Evolutionary conservation across 2,113 vertebrate genomes (phyloP).

Genomic region (Onychostoma macrolepis): DNA sequence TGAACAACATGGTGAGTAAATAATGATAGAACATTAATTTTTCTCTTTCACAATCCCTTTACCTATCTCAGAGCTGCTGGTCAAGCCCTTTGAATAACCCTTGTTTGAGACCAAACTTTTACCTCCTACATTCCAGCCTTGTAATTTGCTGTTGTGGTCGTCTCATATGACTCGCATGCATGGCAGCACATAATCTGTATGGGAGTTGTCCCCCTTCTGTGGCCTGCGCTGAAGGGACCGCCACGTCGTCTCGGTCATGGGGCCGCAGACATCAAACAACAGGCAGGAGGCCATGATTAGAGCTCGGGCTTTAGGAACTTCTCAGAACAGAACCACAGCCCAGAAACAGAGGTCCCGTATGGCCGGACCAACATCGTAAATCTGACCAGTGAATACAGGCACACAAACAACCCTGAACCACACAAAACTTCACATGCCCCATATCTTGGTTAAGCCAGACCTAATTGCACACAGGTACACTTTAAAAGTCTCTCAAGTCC

Average conservation of each 20-base stretch:
- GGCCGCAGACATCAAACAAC: conserved; percentile 62
- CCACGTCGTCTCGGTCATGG: conserved; percentile 59
- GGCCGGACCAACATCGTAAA: conserved; percentile 54
- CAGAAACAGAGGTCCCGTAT: conserved; percentile 23
- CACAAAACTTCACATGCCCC: background rate
- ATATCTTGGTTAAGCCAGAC: conserved; percentile 14
- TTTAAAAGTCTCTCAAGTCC: background rate
- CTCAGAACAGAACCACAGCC: conserved; percentile 60
- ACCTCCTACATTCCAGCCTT: conserved; percentile 68
- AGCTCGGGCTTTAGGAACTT: conserved; percentile 56
- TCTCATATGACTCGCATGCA: conserved; percentile 69
- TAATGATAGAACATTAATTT: background rate
- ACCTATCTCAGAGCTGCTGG: conserved; percentile 10
- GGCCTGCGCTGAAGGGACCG: conserved; percentile 56
- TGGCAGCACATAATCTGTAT: conserved; percentile 70
- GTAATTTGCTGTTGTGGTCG: conserved; percentile 76
- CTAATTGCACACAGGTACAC: conserved; percentile 32
- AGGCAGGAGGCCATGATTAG: conserved; percentile 60
- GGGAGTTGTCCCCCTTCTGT: conserved; percentile 72
- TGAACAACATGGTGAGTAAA: background rate
- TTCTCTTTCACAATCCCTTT: background rate
- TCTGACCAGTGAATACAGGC: conserved; percentile 23
- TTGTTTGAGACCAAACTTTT: conserved; percentile 29
- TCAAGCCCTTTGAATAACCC: conserved; percentile 34
- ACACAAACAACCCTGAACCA: conserved; percentile 5